Base-by-base conservation (phyloP, 2,888 invertebrate genomes). In the Pristionchus fissidentatus region DNA sequence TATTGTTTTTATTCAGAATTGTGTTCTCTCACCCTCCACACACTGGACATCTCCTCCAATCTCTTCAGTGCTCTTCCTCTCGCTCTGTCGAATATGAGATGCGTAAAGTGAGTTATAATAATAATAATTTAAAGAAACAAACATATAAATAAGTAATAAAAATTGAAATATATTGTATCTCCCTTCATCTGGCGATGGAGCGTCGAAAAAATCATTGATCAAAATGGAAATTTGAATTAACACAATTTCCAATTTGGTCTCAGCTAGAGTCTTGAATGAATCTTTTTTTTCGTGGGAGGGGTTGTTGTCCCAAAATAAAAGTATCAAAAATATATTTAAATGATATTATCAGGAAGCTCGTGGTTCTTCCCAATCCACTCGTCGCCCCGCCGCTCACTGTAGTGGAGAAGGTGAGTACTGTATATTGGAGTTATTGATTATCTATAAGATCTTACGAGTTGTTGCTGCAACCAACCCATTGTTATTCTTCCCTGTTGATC, bases 21-120 rank as follows among this genome's bases (percentile, higher is more conserved):
- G 41, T 82, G 82, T 29, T n/a, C 52, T 8, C 38, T 82, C 8
- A 35, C 43, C 46, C 70, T 82, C 7, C 70, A 82, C 41, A n/a
- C 22, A 15, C 82, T 82, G 10, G 70, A 82, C 32, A n/a, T 82
- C 4, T 70, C 82, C 22, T 82, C 49, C 0, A 82, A 82, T 70
- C 15, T 35, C 15, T 29, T 82, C 26, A 26, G 49, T 19, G 19
- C 32, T 13, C 82, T 82, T 2, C 82, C 82, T 41, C 35, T 52
- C 13, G 35, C 43, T 49, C 29, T 82, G 13, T 46, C 52, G 35
- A 46, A 70, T 26, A 82, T 82, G 82, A 66, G 70, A 49, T 49
- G 32, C 22, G 26, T 82, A 10, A 60, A n/a, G 80, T 81, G 22
- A 38, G 57, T 62, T 10, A 38, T 29, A 38, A 15, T 52, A 22